phyloP scores from a whole-genome alignment of 1,140 invertebrate species.

The Diploscapter pachys region DNA sequence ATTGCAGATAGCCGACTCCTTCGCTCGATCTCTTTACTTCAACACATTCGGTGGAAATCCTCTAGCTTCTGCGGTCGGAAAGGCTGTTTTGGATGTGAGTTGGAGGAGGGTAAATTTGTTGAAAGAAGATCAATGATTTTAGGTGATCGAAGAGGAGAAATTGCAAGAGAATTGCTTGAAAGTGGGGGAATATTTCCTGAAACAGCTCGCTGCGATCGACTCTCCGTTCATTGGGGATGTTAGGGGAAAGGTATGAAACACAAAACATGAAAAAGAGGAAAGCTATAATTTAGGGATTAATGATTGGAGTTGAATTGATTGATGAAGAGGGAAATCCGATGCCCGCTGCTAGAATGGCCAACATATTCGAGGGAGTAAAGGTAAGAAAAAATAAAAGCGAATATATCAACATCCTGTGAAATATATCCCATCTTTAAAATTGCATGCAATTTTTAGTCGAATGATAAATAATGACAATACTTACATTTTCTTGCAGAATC shows the following conservation, averaged over 20 bases:
- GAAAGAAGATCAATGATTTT: constrained; percentile 4
- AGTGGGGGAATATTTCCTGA: constrained; percentile 78
- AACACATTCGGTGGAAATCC: constrained; percentile 96
- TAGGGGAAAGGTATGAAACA: constrained; percentile 70
- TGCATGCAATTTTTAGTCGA: too few relatives aligned
- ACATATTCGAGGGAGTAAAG: constrained; percentile 79
- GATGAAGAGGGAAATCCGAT: constrained; percentile 68
- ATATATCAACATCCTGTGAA: too few relatives aligned
- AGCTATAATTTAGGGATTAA: constrained; percentile 69
- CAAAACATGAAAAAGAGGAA: not conserved
- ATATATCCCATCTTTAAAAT: too few relatives aligned
- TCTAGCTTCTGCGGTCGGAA: constrained; percentile 78
- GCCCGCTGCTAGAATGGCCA: constrained; percentile 65
- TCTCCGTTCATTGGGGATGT: constrained; percentile 83
- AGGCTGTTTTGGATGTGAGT: constrained; percentile 79
- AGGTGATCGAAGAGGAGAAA: constrained; percentile 86
- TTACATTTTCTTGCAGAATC: constrained; percentile 59
- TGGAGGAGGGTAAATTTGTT: not conserved
- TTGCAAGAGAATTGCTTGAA: constrained; percentile 73
- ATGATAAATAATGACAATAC: too few relatives aligned
- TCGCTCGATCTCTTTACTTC: constrained; percentile 78
- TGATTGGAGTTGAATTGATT: constrained; percentile 74
- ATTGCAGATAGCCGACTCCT: constrained; percentile 64
- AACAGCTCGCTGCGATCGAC: constrained; percentile 71
- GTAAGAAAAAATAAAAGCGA: constrained; percentile 41